Evolutionary conservation across 2,888 invertebrate genomes (phyloP).

Genomic region (Dasysyrphus tricinctus): DNA sequence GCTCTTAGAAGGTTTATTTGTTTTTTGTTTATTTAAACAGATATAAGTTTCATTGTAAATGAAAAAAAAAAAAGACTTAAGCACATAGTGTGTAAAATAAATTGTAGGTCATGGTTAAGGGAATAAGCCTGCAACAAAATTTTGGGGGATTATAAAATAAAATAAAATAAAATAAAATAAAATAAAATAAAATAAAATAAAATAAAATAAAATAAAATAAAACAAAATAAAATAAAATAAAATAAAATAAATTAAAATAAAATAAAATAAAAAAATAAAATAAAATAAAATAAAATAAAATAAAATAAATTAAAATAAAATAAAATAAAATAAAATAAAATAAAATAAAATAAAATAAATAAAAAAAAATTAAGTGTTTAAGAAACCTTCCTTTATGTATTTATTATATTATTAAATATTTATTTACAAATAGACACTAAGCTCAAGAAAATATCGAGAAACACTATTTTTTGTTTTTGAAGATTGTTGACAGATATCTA

Average conservation of each 20-base stretch:
- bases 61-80: no score
- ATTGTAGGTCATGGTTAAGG: no score
- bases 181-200: not conserved
- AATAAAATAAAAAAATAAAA: not conserved
- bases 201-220: not conserved
- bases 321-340: not conserved
- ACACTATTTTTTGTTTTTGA: not conserved
- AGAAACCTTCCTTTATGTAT: not conserved
- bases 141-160: not conserved
- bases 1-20: not conserved
- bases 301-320: no score
- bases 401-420: no score
- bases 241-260: no score
- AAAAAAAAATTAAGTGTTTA: not conserved
- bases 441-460: no score
- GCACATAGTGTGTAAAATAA: no score
- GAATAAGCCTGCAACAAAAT: no score
- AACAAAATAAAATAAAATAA: not conserved
- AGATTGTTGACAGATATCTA: slow-evolving; percentile 59
- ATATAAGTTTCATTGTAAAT: no score
- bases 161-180: no score
- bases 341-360: not conserved
- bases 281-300: not conserved
- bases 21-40: no score
- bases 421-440: not conserved